phyloP scores from a whole-genome alignment of 2,888 invertebrate species.

The Latrodectus hesperus region DNA sequence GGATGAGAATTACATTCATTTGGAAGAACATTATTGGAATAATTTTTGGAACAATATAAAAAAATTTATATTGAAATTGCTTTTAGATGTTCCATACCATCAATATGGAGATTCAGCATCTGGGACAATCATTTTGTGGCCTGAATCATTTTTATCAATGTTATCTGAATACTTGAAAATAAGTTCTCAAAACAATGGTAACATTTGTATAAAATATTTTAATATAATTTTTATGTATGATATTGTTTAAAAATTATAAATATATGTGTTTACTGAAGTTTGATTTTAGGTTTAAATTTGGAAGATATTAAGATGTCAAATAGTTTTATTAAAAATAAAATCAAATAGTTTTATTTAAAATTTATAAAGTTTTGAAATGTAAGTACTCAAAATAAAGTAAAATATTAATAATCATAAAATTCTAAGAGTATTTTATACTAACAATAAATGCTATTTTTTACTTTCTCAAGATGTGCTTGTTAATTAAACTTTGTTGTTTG shows the following conservation, averaged over 20 bases:
- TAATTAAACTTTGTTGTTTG: no score
- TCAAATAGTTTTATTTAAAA: no score
- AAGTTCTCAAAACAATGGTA: conserved; percentile 26
- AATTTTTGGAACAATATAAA: conserved; percentile 49
- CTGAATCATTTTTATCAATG: conserved; percentile 23
- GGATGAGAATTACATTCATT: conserved; percentile 11
- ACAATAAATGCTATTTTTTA: no score
- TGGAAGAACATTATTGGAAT: conserved; percentile 53
- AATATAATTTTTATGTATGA: background rate
- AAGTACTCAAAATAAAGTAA: no score
- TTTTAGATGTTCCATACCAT: conserved; percentile 56
- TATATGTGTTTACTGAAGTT: no score
- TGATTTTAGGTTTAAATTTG: no score
- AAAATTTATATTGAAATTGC: conserved; percentile 31
- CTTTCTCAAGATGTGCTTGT: no score
- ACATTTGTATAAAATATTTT: background rate
- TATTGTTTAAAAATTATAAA: background rate
- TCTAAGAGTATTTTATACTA: no score
- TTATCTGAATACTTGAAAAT: conserved; percentile 31
- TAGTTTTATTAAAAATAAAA: no score
- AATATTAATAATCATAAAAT: no score
- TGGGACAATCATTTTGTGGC: conserved; percentile 54
- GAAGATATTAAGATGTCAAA: background rate
- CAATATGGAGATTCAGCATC: conserved; percentile 57
- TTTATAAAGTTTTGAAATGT: background rate